These are phyloP conservation scores for Okapia johnstoni DNA, from an alignment of 2,113 vertebrate genomes.

Conservation along the genomic window DNA sequence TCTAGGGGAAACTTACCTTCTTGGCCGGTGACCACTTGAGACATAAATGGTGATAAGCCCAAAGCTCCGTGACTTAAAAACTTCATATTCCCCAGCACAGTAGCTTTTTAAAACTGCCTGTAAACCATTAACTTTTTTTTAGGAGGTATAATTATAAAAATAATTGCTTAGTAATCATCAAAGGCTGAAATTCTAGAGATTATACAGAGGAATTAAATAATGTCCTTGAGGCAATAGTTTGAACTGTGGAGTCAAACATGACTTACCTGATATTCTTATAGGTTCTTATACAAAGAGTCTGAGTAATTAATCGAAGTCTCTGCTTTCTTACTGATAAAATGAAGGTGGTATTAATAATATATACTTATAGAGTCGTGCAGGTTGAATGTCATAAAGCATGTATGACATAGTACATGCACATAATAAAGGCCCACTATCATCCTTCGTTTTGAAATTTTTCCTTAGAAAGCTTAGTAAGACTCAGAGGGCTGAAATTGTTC, in stretches of 20 bases:
- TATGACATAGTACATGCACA: fast-evolving
- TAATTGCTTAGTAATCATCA: neutral
- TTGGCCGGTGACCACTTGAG: neutral
- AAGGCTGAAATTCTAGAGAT: neutral
- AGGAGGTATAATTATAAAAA: neutral
- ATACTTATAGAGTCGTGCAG: fast-evolving
- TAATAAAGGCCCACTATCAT: fast-evolving
- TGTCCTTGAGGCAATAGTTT: neutral
- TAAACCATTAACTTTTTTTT: neutral
- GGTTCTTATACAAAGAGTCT: neutral
- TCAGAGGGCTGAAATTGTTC: neutral
- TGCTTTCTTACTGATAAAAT: neutral
- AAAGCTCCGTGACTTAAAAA: neutral
- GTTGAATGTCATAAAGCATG: neutral
- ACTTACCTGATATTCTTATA: neutral
- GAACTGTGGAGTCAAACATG: neutral
- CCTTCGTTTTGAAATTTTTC: neutral
- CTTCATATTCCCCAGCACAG: neutral
- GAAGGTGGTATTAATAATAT: neutral
- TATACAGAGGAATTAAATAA: neutral
- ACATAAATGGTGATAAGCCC: neutral
- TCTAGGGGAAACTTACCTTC: neutral
- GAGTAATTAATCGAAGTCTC: neutral
- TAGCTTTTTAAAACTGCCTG: neutral
- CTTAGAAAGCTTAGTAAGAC: neutral